A percentile compares a stretch with the other conserved stretches of the same genome.
These are phyloP conservation scores for Chlorodrepanis virens DNA, from an alignment of 2,113 vertebrate genomes.

Conservation along the genomic window DNA sequence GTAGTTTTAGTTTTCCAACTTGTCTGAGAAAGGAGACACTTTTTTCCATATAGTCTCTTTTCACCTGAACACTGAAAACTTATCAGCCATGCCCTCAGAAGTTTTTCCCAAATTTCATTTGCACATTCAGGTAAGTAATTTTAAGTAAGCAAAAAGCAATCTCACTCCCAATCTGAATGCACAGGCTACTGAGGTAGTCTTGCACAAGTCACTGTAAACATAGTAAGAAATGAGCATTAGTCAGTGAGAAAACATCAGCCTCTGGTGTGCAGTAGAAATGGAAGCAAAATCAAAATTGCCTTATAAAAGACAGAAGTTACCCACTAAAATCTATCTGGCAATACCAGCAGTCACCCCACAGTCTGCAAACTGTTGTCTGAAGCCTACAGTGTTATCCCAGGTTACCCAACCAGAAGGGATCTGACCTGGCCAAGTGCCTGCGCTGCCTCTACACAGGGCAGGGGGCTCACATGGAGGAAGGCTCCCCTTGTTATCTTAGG, in stretches of 20 bases:
- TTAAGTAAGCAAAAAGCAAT: not conserved
- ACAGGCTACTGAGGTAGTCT: not conserved
- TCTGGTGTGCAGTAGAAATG: not conserved
- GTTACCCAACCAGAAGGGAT: not conserved
- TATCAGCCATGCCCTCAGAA: not conserved
- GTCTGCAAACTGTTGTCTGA: not conserved
- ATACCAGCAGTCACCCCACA: not conserved
- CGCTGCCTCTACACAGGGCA: fast-evolving
- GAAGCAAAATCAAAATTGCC: not conserved
- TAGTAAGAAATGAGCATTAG: not conserved
- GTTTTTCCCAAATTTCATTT: not conserved
- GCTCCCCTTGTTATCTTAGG: not conserved
- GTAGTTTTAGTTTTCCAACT: not conserved
- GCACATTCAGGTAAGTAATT: not conserved
- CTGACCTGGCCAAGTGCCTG: not conserved
- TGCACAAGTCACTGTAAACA: not conserved
- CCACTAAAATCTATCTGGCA: not conserved
- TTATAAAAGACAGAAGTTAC: not conserved
- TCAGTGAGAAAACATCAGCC: not conserved
- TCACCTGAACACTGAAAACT: not conserved
- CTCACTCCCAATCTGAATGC: not conserved
- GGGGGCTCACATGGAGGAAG: fast-evolving
- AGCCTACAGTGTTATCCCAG: not conserved
- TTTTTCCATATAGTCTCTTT: not conserved
- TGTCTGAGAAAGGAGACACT: not conserved